Percentiles rank a stretch among this genome's conserved stretches.
Conservation (phyloP, 2,888 invertebrate species). For the Anticlea derivata region DNA sequence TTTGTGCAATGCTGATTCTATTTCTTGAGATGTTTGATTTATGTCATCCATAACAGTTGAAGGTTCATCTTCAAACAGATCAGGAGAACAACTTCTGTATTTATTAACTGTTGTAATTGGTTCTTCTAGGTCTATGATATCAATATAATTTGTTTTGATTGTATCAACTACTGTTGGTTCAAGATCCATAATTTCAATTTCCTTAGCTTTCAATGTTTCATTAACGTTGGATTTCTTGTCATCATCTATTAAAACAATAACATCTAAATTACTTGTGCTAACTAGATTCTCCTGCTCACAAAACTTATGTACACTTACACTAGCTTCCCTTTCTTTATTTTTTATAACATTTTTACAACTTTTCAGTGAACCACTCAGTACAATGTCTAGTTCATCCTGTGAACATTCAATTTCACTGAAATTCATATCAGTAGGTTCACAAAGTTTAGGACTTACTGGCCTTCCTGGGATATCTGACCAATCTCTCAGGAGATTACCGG, state of each 20-base stretch:
- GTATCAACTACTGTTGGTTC: not conserved
- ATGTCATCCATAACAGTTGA: slow-evolving; percentile 38
- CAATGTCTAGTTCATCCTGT: slow-evolving; percentile 62
- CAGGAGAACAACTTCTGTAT: slow-evolving; percentile 68
- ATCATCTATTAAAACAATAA: slow-evolving; percentile 19
- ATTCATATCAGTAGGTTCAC: slow-evolving; percentile 43
- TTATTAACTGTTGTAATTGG: slow-evolving; percentile 20
- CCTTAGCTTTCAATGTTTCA: not conserved
- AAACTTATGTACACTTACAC: not conserved
- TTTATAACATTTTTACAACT: slow-evolving; percentile 51
- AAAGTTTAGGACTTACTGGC: slow-evolving; percentile 77
- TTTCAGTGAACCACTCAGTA: slow-evolving; percentile 64
- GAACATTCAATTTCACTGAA: slow-evolving; percentile 62
- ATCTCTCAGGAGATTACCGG: slow-evolving; percentile 82
- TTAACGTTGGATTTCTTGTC: not conserved
- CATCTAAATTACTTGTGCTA: slow-evolving; percentile 5
- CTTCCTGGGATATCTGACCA: slow-evolving; percentile 86
- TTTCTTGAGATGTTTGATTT: slow-evolving; percentile 30
- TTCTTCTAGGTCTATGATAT: slow-evolving; percentile 17
- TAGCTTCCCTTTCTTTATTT: slow-evolving; percentile 25
- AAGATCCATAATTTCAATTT: not conserved
- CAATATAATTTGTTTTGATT: not conserved
- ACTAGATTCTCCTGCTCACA: not conserved
- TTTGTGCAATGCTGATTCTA: slow-evolving; percentile 27
- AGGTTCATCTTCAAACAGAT: slow-evolving; percentile 76